These are phyloP conservation scores for Platysteira castanea DNA, from an alignment of 2,113 vertebrate species.

Conservation along the genomic window DNA sequence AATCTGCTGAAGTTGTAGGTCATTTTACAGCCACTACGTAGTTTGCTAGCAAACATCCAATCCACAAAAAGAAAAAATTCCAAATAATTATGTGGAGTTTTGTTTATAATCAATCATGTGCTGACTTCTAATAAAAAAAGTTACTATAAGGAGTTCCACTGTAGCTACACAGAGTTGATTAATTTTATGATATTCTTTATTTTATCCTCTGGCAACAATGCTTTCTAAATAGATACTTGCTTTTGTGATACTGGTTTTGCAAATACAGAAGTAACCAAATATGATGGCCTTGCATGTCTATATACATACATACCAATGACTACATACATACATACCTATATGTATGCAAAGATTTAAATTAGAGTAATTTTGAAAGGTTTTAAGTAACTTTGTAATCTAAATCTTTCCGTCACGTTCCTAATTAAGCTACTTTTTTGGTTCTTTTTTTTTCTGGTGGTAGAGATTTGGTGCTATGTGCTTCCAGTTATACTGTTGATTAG, in stretches of 20 bases:
- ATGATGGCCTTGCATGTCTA: not conserved
- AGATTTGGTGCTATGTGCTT: not conserved
- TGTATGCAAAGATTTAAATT: not conserved
- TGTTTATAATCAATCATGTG: not conserved
- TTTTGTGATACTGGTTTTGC: not conserved
- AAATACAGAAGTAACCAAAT: not conserved
- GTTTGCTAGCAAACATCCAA: not conserved
- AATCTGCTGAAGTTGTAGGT: not conserved
- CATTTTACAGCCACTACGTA: not conserved
- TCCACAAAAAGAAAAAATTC: not conserved
- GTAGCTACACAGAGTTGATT: not conserved
- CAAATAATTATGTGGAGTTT: not conserved
- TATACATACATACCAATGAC: not conserved
- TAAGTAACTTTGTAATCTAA: not conserved
- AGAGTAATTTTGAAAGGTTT: not conserved
- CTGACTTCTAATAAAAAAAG: not conserved
- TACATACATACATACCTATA: no score
- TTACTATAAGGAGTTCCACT: not conserved
- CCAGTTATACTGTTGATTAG: not conserved
- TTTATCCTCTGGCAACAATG: not conserved
- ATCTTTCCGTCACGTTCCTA: not conserved
- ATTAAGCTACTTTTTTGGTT: not conserved
- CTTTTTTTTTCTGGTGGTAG: not conserved
- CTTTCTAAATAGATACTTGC: not conserved
- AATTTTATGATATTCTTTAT: not conserved